phyloP scores from a whole-genome alignment of 1,140 invertebrate species.

The Drosophila sechellia region DNA sequence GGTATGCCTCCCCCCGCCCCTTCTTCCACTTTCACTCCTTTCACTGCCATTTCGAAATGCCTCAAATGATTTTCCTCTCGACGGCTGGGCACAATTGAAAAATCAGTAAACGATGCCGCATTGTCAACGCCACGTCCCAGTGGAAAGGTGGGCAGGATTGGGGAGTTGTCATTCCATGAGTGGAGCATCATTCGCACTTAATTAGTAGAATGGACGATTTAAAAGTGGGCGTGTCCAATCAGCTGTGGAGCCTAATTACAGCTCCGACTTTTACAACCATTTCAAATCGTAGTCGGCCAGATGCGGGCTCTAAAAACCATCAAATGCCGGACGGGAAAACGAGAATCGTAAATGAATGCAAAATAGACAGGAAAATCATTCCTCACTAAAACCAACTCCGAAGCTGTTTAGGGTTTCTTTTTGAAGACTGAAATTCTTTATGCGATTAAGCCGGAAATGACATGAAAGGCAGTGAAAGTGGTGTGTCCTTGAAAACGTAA shows the following conservation, averaged over 20 bases:
- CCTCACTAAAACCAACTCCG: constrained; percentile 1
- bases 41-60: constrained; percentile 5
- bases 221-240: constrained; percentile 50
- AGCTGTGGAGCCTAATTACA: constrained; percentile 46
- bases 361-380: constrained; percentile 32
- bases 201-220: constrained; percentile 48
- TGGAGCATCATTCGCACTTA: constrained; percentile 47
- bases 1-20: constrained; percentile 1
- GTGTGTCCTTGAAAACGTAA: constrained; percentile 5
- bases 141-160: constrained; percentile 2
- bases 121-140: constrained; percentile 33
- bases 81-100: constrained; percentile 48
- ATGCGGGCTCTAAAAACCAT: constrained; percentile 27
- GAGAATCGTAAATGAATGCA: constrained; percentile 30
- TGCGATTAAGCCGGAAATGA: constrained; percentile 18
- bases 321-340: neutral
- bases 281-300: constrained; percentile 20
- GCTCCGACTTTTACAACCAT: constrained; percentile 19
- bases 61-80: constrained; percentile 28
- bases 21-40: neutral
- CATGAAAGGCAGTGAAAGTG: neutral
- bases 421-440: constrained; percentile 17
- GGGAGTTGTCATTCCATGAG: constrained; percentile 26
- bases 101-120: constrained; percentile 54
- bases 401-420: constrained; percentile 33